Evolutionary conservation across 2,888 invertebrate species (phyloP), one percentile per base, ranked within the genome.

Genomic region (Ormyrus nitidulus): DNA sequence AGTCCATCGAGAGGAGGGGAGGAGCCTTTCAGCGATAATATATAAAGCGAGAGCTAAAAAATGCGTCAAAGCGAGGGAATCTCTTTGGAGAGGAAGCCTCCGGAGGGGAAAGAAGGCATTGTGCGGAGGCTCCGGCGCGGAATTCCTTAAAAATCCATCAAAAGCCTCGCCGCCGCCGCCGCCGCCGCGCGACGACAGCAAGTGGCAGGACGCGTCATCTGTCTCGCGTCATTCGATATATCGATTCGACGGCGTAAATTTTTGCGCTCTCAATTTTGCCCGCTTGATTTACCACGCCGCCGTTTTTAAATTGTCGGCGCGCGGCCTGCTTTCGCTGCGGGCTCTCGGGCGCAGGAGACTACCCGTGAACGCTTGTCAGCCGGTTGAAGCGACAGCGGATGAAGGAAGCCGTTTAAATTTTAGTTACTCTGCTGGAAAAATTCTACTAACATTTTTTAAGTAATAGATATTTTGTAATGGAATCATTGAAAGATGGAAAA

Each of bases 81-180:
- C 53, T 11, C 11, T 51, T 59, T 2, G 34, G 53, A n/a, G 51
- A 19, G 51, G 53, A 51, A 48, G 34, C 49, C 61, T 44, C 49
- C 34, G 59, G 6, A 8, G 44, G 19, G 59, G 54, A 59, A 58
- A 64, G 53, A 66, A 56, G 48, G 77, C 46, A 59, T 77, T 77
- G 65, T 72, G 11, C 11, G 11, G 11, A 13, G n/a, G 11, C 48
- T 54, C 48, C 48, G 48, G 6, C 13, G 13, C 13, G n/a, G 59
- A 74, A 74, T 79, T 79, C 34, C 70, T 79, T 51, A 69, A 79
- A 79, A 74, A 79, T 70, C 69, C 58, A 79, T 79, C 58, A 58
- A 19, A 64, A 44, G 61, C 9, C 8, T 19, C 46, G 13, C 3
- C 34, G 34, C 34, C 34, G 34, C 44, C 46, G 13, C 3, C 34